These are phyloP conservation scores for Phrynocephalus versicolor DNA, from an alignment of 2,113 vertebrate genomes.

Conservation along the genomic window DNA sequence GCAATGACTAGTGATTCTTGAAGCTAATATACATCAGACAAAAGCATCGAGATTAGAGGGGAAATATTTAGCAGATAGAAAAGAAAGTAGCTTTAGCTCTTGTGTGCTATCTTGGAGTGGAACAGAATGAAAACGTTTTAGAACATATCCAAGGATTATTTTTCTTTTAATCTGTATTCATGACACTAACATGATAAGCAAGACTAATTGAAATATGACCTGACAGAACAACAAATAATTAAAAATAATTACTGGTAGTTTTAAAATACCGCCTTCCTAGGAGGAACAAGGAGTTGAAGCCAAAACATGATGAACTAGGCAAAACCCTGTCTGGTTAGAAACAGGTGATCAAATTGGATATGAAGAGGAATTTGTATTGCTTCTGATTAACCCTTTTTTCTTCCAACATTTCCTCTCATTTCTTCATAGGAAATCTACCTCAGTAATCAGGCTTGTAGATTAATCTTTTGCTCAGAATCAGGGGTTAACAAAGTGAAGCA, in stretches of 20 bases:
- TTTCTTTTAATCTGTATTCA: neutral
- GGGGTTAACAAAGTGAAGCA: no score
- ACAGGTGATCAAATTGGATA: no score
- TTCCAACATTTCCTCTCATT: no score
- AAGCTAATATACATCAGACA: constrained; percentile 63
- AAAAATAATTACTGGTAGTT: neutral
- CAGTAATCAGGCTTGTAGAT: no score
- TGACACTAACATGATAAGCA: neutral
- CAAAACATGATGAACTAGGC: neutral
- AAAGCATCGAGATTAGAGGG: constrained; percentile 59
- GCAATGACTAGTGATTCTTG: constrained; percentile 66
- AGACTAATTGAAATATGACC: constrained; percentile 3
- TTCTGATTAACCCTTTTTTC: no score
- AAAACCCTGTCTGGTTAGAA: no score
- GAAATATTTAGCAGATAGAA: constrained; percentile 54
- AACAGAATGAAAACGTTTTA: constrained; percentile 43
- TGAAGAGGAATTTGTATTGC: no score
- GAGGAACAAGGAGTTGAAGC: neutral
- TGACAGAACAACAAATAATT: neutral
- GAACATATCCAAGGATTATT: neutral
- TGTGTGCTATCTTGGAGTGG: constrained; percentile 6
- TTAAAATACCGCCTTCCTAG: neutral
- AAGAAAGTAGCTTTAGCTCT: constrained; percentile 46
- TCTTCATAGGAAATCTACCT: no score
- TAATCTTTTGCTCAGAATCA: no score